Evolutionary conservation across 2,888 invertebrate genomes (phyloP), one percentile per base, ranked within the genome.

Genomic region (Morpho helenor): DNA sequence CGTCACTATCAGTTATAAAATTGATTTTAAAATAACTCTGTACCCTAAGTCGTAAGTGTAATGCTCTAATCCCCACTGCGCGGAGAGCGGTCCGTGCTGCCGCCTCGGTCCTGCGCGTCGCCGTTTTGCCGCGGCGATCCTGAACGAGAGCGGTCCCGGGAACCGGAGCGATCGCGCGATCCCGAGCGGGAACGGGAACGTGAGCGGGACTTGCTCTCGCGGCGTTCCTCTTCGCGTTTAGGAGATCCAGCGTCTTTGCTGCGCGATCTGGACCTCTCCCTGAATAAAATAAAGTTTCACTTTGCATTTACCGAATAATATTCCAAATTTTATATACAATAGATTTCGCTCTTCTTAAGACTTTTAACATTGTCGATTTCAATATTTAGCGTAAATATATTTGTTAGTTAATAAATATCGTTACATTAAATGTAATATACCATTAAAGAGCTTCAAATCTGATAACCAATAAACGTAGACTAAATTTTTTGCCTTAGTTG

Each of bases 201-300:
- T 1, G 88, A 87, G 0, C 79, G 79, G 2, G 89, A 88, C 73
- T 88, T 88, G 77, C 70, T 82, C 39, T 72, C 77, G 58, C 82
- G 84, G 49, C 84, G 83, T 59, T 80, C 82, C 59, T 85, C 88
- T 6, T 84, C 87, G 46, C 83, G 85, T 66, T 87, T 87, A 16
- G 87, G 86, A 2, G 88, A 86, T 16, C 73, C 79, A 62, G 77
- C 82, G 61, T 92, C 93, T 79, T 95, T 95, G 79, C 94, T 94
- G 69, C 89, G 91, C 42, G 94, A 95, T 51, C 92, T 92, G 58
- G 95, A 95, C 41, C 94, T 92, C 73, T 94, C 94, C 82, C 94
- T 94, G 52, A 48, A 16, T 49, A 44, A n/a, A 39, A 55, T 31
- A 5, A 31, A 31, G 5, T 5, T 31, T 31, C 31, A 16, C 16